These are phyloP conservation scores for Alexandromys fortis DNA, from an alignment of 2,113 vertebrate species.

Conservation along the genomic window DNA sequence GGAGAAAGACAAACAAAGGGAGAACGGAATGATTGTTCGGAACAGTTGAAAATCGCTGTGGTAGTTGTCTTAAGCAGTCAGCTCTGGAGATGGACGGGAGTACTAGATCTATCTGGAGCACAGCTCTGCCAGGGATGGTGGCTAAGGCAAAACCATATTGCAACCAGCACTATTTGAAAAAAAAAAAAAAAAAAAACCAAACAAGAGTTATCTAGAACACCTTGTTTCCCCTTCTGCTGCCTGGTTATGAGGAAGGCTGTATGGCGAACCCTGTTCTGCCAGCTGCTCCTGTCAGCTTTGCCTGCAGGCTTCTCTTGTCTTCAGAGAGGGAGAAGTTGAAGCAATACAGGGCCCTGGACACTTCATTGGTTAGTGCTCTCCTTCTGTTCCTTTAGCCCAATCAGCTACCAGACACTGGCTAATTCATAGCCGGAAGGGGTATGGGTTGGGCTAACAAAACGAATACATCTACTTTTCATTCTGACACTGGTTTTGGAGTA, in stretches of 20 bases:
- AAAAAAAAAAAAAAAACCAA: neutral
- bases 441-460: neutral
- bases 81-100: neutral
- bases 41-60: neutral
- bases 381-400: neutral
- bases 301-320: neutral
- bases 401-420: neutral
- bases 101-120: neutral
- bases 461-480: neutral
- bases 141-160: neutral
- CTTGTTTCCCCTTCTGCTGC: neutral
- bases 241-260: neutral
- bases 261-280: neutral
- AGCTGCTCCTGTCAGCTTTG: neutral
- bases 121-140: neutral
- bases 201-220: neutral
- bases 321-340: neutral
- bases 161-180: neutral
- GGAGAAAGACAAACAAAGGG: neutral
- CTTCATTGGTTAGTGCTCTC: neutral
- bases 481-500: neutral
- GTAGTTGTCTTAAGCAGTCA: too few species aligned
- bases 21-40: neutral
- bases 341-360: neutral
- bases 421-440: neutral